Percentiles rank a stretch among this genome's conserved stretches.
Evolutionary conservation across 1,140 invertebrate genomes (phyloP).

Genomic region (Brachionus paranguensis): DNA sequence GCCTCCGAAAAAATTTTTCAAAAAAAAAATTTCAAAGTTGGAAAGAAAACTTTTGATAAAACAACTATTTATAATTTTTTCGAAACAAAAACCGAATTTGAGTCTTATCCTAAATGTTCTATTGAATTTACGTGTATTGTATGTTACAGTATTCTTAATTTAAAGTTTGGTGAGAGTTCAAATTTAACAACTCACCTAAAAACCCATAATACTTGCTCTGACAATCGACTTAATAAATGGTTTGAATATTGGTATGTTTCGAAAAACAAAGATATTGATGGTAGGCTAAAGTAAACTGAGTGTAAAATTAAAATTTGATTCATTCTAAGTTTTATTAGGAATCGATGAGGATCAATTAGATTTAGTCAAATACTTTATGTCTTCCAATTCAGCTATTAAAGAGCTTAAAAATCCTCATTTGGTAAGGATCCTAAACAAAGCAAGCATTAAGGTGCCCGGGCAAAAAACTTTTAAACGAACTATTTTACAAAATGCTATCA

Average conservation of each 20-base stretch:
- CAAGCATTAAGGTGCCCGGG: not conserved
- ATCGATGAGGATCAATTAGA: not conserved
- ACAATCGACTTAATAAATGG: not conserved
- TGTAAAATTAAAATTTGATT: too few species aligned
- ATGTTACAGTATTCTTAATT: not conserved
- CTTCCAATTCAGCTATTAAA: not conserved
- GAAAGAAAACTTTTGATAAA: too few species aligned
- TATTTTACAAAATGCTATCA: not conserved
- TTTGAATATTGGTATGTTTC: not conserved
- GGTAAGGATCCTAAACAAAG: not conserved
- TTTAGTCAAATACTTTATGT: conserved; percentile 6
- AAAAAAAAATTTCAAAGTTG: too few species aligned
- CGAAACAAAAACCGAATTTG: not conserved
- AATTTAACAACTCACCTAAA: not conserved
- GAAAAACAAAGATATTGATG: not conserved
- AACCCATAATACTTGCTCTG: not conserved
- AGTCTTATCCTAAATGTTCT: not conserved
- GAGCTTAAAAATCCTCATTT: not conserved
- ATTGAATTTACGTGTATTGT: not conserved
- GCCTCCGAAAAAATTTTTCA: too few species aligned
- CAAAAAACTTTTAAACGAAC: not conserved
- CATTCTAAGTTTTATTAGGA: too few species aligned
- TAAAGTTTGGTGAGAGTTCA: not conserved
- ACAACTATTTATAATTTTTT: too few species aligned
- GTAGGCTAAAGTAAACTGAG: too few species aligned